Evolutionary conservation across 2,888 invertebrate species (phyloP), one percentile per base, ranked within the genome.

Genomic region (Allophyes oxyacanthae): DNA sequence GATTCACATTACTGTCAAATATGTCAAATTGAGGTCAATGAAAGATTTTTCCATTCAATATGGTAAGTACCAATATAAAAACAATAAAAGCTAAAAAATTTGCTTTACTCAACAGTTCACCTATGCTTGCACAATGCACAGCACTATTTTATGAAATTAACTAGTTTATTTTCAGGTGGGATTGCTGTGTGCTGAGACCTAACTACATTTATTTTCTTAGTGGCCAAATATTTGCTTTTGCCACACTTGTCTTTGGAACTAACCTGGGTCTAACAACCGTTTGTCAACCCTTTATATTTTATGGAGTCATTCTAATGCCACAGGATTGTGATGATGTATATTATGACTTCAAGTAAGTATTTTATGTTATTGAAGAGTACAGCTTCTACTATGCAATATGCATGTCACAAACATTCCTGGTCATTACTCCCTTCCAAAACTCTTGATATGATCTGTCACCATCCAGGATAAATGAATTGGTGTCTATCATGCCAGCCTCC

Each of bases 271-370:
- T 98, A 71, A 98, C 98, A 0, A 97, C 98, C n/a, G 95, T 98
- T 0, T 98, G 98, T 81, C 97, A 97, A 87, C 98, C 98, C 0
- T 96, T 96, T 78, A 94, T 95, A 77, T 88, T 96, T 36, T 95
- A 95, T 77, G 95, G 95, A 45, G 93, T 95, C 46, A 92, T 98
- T 70, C 94, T 98, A 32, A 83, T 98, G 72, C 98, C 98, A 1
- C 96, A 97, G 81, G 97, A 98, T 85, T 98, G 98, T 88, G 96
- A 96, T 64, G 97, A 97, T 88, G 97, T 97, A 0, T 98, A 98
- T 86, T 95, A 95, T 85, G 96, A 97, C 77, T 96, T 96, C 77
- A 95, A 96, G 97, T 97, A 92, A 95, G 96, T 95, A 42, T 40
- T 0, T 34, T 25, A 15, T 7, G n/a, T 25, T 25, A 5, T 28